Evolutionary conservation across 92 coral and sea anemone species (phyloP), one percentile per base, ranked within the genome.

Genomic region (Siderastrea radians): DNA sequence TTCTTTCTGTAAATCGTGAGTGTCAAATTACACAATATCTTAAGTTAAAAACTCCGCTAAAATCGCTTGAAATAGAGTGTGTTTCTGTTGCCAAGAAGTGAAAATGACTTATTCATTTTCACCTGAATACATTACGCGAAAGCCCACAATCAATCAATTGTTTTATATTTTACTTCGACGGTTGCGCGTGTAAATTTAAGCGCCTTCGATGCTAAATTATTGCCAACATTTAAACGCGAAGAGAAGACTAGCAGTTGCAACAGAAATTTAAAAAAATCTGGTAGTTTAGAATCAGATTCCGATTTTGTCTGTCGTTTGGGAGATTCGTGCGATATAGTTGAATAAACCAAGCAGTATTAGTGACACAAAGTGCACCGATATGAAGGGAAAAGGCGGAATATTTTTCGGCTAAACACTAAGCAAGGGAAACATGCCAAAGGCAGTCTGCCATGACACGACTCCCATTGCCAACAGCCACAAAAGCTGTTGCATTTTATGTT

Each of bases 71-170:
- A 10, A 46, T 43, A 6, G 15, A 59, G 51, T 43, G 38, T 47
- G 45, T 45, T 7, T 45, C 43, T 19, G 81, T 77, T 77, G 68
- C 81, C n/a, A 77, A 14, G 68, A 50, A 19, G n/a, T 6, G 38
- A 57, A 43, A 12, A 53, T 26, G 11, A 16, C 7, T 5, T 2
- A 61, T 47, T 15, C 10, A 38, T 13, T 12, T 58, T 38, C 12
- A 57, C 59, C 38, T 59, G 68, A 58, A 77, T 77, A 77, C 19
- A 15, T 77, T 77, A 77, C 47, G 44, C 16, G 53, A 77, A 19
- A 61, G 6, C 66, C 17, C 16, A 61, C 14, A 61, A 61, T 61
- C 16, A 67, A 67, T 19, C 47, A 2, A 3, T 67, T 43, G 49
- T 26, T 43, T 5, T 49, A 3, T 49, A 16, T 66, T 80, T 66